Percentiles rank a stretch among this genome's conserved stretches.
Evolutionary conservation across 1,140 invertebrate genomes (phyloP).

Genomic region (Bombus terrestris): DNA sequence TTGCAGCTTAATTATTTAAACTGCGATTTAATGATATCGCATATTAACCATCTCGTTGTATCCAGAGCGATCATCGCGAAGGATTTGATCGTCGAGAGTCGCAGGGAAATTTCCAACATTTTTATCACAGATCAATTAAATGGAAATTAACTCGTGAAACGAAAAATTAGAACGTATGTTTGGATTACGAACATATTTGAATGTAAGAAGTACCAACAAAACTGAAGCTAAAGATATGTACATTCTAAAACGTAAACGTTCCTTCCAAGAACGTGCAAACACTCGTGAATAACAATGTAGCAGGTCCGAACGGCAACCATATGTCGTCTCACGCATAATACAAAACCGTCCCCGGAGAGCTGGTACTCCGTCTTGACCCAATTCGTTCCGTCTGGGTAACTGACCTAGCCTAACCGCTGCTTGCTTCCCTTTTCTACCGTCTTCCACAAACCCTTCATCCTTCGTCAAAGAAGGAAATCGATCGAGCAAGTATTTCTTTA

Average conservation of each 20-base stretch:
- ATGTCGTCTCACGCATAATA: constrained; percentile 60
- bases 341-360: constrained; percentile 50
- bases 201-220: not conserved
- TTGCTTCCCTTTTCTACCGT: not conserved
- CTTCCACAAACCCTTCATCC: not conserved
- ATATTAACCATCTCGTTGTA: too few relatives aligned
- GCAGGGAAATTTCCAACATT: too few relatives aligned
- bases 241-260: constrained; percentile 18
- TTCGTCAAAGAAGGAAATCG: not conserved
- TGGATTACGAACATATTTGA: not conserved
- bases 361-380: constrained; percentile 66
- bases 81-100: too few relatives aligned
- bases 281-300: constrained; percentile 37
- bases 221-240: not conserved
- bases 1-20: too few relatives aligned
- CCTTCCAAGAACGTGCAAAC: constrained; percentile 25
- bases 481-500: not conserved
- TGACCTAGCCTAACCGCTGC: constrained; percentile 69
- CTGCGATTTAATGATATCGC: too few relatives aligned
- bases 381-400: constrained; percentile 72
- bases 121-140: not conserved
- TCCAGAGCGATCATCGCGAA: too few relatives aligned
- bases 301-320: constrained; percentile 59
- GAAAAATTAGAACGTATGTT: too few relatives aligned
- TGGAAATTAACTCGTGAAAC: not conserved